Base-by-base conservation (phyloP, 2,113 vertebrate species). In the Pachypanchax playfairii region DNA sequence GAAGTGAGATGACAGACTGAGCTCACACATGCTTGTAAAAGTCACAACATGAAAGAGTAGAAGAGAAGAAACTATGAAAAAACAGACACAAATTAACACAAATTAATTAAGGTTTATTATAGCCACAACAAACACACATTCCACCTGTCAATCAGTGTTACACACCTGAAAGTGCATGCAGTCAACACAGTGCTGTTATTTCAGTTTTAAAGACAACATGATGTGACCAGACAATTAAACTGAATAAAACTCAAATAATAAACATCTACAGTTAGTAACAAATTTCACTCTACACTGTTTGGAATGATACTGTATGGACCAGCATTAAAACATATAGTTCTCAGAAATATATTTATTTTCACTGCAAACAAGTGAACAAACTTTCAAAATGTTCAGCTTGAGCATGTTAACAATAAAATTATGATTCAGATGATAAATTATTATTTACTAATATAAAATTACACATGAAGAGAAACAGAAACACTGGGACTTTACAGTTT, bases 381-480 rank as follows among this genome's bases (percentile, higher is more conserved):
- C n/a, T n/a, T n/a, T n/a, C n/a, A n/a, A n/a, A n/a, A n/a, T n/a
- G n/a, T n/a, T n/a, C n/a, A n/a, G n/a, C n/a, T n/a, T n/a, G n/a
- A n/a, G n/a, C n/a, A n/a, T n/a, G n/a, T n/a, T n/a, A n/a, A n/a
- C n/a, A n/a, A n/a, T n/a, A n/a, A n/a, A n/a, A n/a, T n/a, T n/a
- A 24, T 18, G 1, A 28, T 10, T 56, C 44, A 33, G 29, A 26
- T 55, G 22, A 51, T 36, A 65, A 51, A 11, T 9, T 1, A 44
- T 29, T 21, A 73, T 22, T 53, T 14, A 33, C 14, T 46, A n/a
- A 47, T 59, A 31, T 60, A 35, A 65, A 24, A 57, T 61, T 12
- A 15, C 2, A 52, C 24, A 57, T 10, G 9, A 0, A 63, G 7
- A 38, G 46, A 7, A 6, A 75, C 26, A 44, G 3, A 60, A 24